Evolutionary conservation across 2,888 invertebrate genomes (phyloP).

Genomic region (Globia sparganii): DNA sequence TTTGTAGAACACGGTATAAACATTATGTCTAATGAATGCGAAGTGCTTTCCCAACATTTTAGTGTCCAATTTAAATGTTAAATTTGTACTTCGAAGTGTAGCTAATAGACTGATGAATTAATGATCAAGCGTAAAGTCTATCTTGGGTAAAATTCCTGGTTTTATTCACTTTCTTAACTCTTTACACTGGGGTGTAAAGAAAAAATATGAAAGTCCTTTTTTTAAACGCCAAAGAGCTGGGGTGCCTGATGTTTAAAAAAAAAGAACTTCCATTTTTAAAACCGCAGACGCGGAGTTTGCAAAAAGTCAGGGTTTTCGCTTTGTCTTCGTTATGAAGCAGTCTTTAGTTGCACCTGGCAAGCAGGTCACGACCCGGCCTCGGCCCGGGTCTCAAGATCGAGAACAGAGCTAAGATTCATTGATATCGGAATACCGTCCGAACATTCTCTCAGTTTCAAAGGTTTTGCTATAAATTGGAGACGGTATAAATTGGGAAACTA

Average conservation of each 20-base stretch:
- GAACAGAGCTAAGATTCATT: conserved; percentile 73
- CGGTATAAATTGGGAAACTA: conserved; percentile 63
- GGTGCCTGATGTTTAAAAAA: neutral
- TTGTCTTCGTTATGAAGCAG: conserved; percentile 52
- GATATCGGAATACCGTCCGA: conserved; percentile 73
- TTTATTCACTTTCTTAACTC: conserved; percentile 24
- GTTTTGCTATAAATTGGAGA: conserved; percentile 66
- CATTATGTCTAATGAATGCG: conserved; percentile 55
- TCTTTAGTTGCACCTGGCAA: conserved; percentile 75
- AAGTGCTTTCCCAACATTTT: conserved; percentile 53
- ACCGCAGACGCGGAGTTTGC: conserved; percentile 1
- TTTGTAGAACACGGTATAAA: conserved; percentile 58
- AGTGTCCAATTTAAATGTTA: conserved; percentile 56
- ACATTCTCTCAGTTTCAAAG: conserved; percentile 69
- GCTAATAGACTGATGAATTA: conserved; percentile 47
- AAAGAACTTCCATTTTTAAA: conserved; percentile 25
- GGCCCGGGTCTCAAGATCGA: conserved; percentile 70
- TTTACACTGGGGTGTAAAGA: neutral
- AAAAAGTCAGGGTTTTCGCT: conserved; percentile 16
- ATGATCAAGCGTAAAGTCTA: conserved; percentile 46
- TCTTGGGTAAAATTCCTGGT: conserved; percentile 28
- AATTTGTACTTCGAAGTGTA: conserved; percentile 46
- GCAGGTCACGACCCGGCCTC: conserved; percentile 76
- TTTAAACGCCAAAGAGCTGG: neutral
- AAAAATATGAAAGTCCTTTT: neutral